phyloP scores from a whole-genome alignment of 2,113 vertebrate genomes.

The Lasiurus borealis region DNA sequence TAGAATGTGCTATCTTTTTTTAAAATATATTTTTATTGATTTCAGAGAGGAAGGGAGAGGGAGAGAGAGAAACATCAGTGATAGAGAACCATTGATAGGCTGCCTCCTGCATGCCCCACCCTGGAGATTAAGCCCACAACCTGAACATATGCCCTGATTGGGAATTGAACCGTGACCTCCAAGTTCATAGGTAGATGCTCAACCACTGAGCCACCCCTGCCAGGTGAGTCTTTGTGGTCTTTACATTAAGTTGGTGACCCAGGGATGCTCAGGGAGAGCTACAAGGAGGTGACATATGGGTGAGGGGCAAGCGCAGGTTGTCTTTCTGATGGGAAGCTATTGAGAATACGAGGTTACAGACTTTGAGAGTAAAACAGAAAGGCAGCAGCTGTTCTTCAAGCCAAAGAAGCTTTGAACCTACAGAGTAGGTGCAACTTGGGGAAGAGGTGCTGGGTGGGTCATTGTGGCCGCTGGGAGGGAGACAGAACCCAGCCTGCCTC shows the following conservation, averaged over 20 bases:
- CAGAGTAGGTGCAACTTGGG: not conserved
- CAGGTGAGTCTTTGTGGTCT: not conserved
- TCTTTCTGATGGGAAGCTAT: not conserved
- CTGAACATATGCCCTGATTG: too few species aligned
- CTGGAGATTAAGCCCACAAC: too few species aligned
- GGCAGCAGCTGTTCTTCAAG: not conserved
- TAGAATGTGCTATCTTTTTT: not conserved
- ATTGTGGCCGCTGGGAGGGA: not conserved
- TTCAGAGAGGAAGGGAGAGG: too few species aligned
- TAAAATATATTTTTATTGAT: too few species aligned
- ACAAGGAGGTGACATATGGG: not conserved
- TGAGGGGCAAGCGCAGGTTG: not conserved
- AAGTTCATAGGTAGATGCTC: too few species aligned
- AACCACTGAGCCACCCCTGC: too few species aligned
- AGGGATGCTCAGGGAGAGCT: not conserved
- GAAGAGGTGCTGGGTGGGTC: not conserved
- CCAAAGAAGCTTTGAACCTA: not conserved
- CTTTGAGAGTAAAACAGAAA: not conserved
- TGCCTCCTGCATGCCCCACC: too few species aligned
- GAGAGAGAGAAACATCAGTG: too few species aligned
- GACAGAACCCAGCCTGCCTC: not conserved
- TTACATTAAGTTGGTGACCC: not conserved
- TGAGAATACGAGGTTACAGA: not conserved
- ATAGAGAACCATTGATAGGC: too few species aligned
- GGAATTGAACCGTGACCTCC: too few species aligned